These are phyloP conservation scores for Charina bottae DNA, from an alignment of 2,113 vertebrate species.

Conservation along the genomic window DNA sequence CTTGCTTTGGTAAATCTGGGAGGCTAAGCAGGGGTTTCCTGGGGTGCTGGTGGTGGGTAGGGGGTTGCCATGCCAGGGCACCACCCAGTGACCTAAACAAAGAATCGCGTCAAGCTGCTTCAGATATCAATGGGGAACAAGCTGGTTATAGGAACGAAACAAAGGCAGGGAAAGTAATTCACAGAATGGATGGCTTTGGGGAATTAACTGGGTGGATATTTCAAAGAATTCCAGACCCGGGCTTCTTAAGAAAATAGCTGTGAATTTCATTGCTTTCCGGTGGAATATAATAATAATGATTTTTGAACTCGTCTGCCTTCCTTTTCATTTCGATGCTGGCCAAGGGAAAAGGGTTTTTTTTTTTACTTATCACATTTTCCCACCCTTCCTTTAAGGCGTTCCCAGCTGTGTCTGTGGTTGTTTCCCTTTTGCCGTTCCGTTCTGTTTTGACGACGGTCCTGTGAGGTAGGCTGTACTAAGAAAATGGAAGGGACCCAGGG, in stretches of 20 bases:
- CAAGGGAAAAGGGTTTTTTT: background rate
- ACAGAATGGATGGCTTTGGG: conserved; percentile 2
- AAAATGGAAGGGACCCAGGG: background rate
- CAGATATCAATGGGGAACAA: background rate
- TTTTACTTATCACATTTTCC: background rate
- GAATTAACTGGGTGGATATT: background rate
- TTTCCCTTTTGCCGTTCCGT: background rate
- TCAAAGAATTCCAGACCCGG: background rate
- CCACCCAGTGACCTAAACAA: background rate
- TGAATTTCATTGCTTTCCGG: background rate
- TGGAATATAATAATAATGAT: conserved; percentile 2
- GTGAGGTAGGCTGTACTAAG: background rate
- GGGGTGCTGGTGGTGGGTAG: background rate
- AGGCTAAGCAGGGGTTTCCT: background rate
- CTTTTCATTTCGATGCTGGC: background rate
- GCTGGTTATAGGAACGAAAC: background rate
- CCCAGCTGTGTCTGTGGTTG: background rate
- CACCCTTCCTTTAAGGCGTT: background rate
- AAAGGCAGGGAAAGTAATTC: background rate
- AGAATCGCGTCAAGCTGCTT: background rate
- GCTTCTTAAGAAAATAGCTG: conserved; percentile 4
- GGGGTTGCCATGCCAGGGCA: background rate
- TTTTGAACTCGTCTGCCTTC: conserved; percentile 2
- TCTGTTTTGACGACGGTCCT: background rate
- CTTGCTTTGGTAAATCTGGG: background rate